Conservation (phyloP, 2,797 vertebrate genomes). For the Spinus olivaceus region DNA sequence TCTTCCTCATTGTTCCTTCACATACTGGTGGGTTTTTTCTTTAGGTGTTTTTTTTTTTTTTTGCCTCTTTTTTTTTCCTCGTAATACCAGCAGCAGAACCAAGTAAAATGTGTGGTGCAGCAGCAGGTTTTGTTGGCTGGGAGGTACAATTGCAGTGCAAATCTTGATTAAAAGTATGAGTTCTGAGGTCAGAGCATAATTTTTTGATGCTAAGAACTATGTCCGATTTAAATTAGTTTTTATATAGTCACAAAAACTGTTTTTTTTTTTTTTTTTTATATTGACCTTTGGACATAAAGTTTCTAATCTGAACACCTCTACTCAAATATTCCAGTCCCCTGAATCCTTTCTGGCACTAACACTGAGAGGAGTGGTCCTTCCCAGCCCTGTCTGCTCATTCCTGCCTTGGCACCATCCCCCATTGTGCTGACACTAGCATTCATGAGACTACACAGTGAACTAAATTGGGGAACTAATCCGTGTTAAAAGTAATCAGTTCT, state of each 20-base stretch:
- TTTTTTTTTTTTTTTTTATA: background rate
- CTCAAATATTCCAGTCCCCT: background rate
- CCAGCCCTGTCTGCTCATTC: background rate
- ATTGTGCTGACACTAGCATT: constrained; percentile 24
- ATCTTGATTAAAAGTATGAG: background rate
- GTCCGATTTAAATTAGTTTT: background rate
- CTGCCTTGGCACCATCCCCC: background rate
- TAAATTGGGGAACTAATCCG: constrained; percentile 34
- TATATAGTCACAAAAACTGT: background rate
- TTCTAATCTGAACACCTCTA: background rate
- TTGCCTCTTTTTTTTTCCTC: fast-evolving
- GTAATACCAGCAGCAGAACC: background rate
- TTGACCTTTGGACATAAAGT: background rate
- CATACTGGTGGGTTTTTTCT: background rate
- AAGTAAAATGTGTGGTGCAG: background rate
- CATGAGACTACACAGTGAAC: background rate
- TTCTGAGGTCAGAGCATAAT: background rate
- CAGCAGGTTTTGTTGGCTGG: background rate
- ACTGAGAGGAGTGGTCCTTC: background rate
- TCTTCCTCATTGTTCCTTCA: background rate
- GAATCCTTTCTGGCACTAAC: background rate
- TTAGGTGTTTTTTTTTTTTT: background rate
- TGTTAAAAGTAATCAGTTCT: constrained; percentile 15
- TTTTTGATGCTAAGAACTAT: background rate
- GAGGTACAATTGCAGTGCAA: background rate